Conservation (phyloP, 2,888 invertebrate genomes). For the Mesorhabditis spiculigera region DNA sequence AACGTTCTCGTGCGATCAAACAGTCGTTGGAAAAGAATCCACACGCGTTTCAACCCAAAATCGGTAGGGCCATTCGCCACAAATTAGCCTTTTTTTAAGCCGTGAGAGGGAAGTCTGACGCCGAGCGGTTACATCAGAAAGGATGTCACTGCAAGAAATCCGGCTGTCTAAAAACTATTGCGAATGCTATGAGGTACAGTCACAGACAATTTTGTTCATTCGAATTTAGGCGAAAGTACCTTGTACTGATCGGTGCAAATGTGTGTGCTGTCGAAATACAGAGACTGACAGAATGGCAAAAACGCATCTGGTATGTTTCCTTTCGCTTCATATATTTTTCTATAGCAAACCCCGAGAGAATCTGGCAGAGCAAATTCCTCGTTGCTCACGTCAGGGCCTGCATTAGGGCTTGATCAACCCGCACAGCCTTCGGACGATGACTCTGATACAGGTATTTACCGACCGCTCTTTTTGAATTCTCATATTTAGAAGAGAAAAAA, state of each 20-base stretch:
- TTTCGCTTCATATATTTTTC: background rate
- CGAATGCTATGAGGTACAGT: conserved; percentile 88
- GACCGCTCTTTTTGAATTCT: background rate
- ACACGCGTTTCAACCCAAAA: conserved; percentile 95
- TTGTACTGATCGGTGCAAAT: conserved; percentile 92
- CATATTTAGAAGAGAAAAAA: background rate
- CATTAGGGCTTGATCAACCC: background rate
- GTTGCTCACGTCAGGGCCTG: background rate
- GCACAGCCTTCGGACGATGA: background rate
- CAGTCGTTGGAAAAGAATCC: conserved; percentile 94
- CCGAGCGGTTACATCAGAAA: conserved; percentile 86
- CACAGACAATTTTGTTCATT: conserved; percentile 5
- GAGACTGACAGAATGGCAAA: conserved; percentile 68
- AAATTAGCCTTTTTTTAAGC: conserved; percentile 18
- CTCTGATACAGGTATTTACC: background rate
- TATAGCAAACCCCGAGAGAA: too few species aligned
- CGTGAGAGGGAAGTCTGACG: conserved; percentile 66
- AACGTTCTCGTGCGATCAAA: conserved; percentile 81
- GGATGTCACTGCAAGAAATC: conserved; percentile 98
- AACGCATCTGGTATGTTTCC: background rate
- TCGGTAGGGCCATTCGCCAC: conserved; percentile 66
- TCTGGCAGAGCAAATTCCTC: too few species aligned
- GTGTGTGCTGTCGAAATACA: conserved; percentile 90
- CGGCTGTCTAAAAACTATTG: conserved; percentile 96
- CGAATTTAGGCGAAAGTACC: conserved; percentile 84